Evolutionary conservation across 2,113 vertebrate species (phyloP).

Genomic region (Zosterops hypoxanthus): DNA sequence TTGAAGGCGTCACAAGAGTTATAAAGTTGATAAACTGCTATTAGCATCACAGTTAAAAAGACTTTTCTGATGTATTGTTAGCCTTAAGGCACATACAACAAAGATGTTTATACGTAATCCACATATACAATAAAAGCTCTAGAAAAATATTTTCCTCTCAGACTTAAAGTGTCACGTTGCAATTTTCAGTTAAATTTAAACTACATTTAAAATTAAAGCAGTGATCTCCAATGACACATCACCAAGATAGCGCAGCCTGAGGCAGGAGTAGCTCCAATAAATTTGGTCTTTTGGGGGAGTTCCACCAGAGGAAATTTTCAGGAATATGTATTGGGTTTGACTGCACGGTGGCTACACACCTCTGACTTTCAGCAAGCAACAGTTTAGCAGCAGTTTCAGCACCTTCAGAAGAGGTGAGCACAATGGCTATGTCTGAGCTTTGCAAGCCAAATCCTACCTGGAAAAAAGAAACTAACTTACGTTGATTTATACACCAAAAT

Average conservation of each 20-base stretch:
- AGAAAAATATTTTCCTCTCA: constrained; percentile 23
- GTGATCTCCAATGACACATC: constrained; percentile 27
- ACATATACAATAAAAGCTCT: not conserved
- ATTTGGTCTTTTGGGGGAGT: constrained; percentile 33
- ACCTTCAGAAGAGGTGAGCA: not conserved
- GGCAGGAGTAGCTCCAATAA: constrained; percentile 54
- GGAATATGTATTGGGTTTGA: not conserved
- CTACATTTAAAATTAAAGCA: constrained; percentile 36
- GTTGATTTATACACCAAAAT: not conserved
- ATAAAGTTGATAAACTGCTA: constrained; percentile 5
- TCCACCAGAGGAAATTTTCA: constrained; percentile 8
- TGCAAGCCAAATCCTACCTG: not conserved
- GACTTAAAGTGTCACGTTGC: not conserved
- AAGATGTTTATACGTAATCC: not conserved
- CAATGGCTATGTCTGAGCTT: not conserved
- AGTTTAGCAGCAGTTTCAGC: not conserved
- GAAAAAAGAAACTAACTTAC: not conserved
- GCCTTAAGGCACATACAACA: not conserved
- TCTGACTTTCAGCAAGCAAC: not conserved
- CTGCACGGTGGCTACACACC: not conserved
- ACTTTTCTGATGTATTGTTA: not conserved
- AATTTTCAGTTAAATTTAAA: constrained; percentile 55
- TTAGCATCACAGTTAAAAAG: not conserved
- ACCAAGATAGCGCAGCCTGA: not conserved
- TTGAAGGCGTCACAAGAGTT: not conserved